Base-by-base conservation (phyloP, 2,888 invertebrate genomes). In the Chaitophorus viminalis region DNA sequence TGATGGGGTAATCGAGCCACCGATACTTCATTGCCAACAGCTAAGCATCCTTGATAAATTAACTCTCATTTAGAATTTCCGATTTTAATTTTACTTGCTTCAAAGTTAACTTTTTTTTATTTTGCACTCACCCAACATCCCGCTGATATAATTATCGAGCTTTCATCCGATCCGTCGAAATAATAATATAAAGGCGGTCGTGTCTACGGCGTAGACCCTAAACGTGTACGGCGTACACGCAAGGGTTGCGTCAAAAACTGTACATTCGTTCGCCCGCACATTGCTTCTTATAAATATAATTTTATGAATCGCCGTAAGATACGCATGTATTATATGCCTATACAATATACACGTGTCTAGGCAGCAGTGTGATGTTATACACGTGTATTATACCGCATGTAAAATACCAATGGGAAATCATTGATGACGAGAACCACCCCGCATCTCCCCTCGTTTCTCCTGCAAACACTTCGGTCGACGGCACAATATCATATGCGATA, bases 21-120 rank as follows among this genome's bases (percentile, higher is more conserved):
- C 84, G 84, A 85, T 77, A 85, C 84, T 85, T 84, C 83, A 84
- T 84, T 76, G 83, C 83, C 75, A 39, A 46, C 83, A 39, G 65
- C 75, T 65, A 76, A 84, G 29, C 75, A 31, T 75, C n/a, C 83
- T 77, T 77, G 84, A 77, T 85, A 85, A 85, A 76, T 77, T 85
- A 39, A 68, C 76, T 68, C 76, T 68, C 84, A 68, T 85, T 77
- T 85, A 77, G 68, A 46, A 85, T 52, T 85, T 83, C 75, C 83
- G 65, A 83, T 83, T 83, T 75, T 36, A 83, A 82, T 82, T 74
- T 54, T 18, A 36, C 68, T 52, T 11, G 68, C 68, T 52, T 25
- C 0, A 25, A 82, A 70, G 39, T 25, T 60, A 39, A 31, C 70
- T 29, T 70, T 29, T 68, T 29, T n/a, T 25, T 31, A 33, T 39